phyloP scores from a whole-genome alignment of 2,888 invertebrate species.

The Anthoptus insignis region DNA sequence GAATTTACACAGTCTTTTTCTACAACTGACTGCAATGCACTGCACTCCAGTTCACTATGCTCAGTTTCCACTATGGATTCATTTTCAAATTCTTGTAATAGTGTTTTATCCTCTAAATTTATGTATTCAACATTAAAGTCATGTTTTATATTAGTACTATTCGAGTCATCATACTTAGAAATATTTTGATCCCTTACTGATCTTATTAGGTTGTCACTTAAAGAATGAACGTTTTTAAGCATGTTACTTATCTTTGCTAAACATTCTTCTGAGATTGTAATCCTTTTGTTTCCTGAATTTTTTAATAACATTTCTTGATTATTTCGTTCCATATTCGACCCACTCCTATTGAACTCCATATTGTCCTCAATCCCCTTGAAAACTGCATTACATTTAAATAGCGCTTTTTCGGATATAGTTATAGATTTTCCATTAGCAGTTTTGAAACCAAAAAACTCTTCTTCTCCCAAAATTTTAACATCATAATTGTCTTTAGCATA shows the following conservation, averaged over 20 bases:
- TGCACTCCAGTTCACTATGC: neutral
- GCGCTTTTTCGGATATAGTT: constrained; percentile 12
- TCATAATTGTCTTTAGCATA: no score
- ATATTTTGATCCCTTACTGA: neutral
- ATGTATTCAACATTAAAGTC: constrained; percentile 21
- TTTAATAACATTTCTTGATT: constrained; percentile 55
- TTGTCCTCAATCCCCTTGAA: constrained; percentile 10
- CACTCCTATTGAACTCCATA: neutral
- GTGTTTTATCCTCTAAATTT: constrained; percentile 28
- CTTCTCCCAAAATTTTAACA: neutral
- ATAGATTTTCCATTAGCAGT: constrained; percentile 16
- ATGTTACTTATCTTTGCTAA: constrained; percentile 52
- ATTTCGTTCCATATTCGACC: neutral
- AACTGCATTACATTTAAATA: constrained; percentile 4
- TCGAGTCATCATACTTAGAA: neutral
- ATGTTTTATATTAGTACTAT: neutral
- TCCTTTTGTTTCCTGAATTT: constrained; percentile 62
- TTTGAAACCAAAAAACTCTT: constrained; percentile 7
- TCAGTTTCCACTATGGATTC: constrained; percentile 29
- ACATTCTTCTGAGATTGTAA: constrained; percentile 56
- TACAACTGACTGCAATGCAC: neutral
- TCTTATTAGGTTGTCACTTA: neutral
- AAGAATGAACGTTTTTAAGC: constrained; percentile 45
- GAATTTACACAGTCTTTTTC: constrained; percentile 44
- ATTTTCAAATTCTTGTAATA: constrained; percentile 42